Evolutionary conservation across 2,797 vertebrate genomes (phyloP).

Genomic region (Sparidentex hasta): DNA sequence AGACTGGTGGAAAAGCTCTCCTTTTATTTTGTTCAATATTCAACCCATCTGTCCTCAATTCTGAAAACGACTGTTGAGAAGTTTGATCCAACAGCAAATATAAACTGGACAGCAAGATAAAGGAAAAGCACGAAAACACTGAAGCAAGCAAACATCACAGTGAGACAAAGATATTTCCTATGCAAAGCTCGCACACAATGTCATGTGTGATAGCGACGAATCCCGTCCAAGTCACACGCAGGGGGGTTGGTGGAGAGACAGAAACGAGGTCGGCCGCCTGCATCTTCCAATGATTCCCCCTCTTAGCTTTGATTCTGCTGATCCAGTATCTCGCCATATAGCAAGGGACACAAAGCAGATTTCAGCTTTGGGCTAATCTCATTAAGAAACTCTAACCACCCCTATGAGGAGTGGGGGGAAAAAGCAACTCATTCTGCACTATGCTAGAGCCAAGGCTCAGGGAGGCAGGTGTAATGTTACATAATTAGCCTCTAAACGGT

Average conservation of each 20-base stretch:
- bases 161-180: conserved; percentile 90
- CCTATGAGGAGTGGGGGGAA: conserved; percentile 73
- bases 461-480: conserved; percentile 90
- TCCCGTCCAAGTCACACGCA: conserved; percentile 88
- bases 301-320: conserved; percentile 86
- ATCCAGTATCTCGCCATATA: conserved; percentile 87
- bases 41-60: conserved; percentile 81
- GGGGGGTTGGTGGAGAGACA: conserved; percentile 73
- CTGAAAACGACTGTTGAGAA: conserved; percentile 73
- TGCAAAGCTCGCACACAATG: conserved; percentile 89
- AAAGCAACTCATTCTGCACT: conserved; percentile 75
- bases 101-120: conserved; percentile 84
- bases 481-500: conserved; percentile 91
- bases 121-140: conserved; percentile 81
- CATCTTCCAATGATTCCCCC: conserved; percentile 82
- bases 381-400: conserved; percentile 89
- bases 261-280: conserved; percentile 85
- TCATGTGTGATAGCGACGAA: conserved; percentile 86
- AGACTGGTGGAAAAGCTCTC: conserved; percentile 73
- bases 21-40: conserved; percentile 77
- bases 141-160: conserved; percentile 80
- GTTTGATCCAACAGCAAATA: conserved; percentile 83
- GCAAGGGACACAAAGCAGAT: conserved; percentile 86
- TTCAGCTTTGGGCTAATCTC: conserved; percentile 89
- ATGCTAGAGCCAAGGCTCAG: conserved; percentile 83